Base-by-base conservation (phyloP, 2,113 vertebrate species). In the Hippopotamus amphibius region DNA sequence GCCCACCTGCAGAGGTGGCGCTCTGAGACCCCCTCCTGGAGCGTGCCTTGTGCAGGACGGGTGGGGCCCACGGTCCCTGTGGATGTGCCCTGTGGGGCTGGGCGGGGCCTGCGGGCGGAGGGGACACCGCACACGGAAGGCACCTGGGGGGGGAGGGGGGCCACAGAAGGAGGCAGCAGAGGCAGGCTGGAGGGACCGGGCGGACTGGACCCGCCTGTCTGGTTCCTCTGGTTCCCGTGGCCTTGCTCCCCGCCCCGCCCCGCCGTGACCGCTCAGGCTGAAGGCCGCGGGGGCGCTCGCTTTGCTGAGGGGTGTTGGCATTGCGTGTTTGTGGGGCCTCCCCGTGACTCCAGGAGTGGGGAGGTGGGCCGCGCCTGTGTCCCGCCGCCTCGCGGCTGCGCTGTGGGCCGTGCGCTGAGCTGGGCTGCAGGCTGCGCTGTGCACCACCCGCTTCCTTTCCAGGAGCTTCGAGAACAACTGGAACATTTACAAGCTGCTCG, bases 401-500 rank as follows among this genome's bases (percentile, higher is more conserved):
- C 46, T 28, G 15, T 4, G 0, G 43, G 59, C 50, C 24, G 13
- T 0, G 7, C 9, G 61, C 11, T 4, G 15, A 12, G 46, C 48
- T 26, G 50, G 19, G 94, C 15, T 37, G 12, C 14, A 87, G 24
- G 95, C 28, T 37, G 21, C 1, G 1, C 1, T 0, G 24, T 4
- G 48, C n/a, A 26, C 1, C 55, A 14, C 71, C 0, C 22, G 1
- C 3, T 91, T 41, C 96, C 71, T 74, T 98, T 97, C 53, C 94
- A 99, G 99, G 99, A 99, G 99, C 97, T 99, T 99, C 96, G 99
- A 99, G 97, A 99, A 99, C 98, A 99, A 99, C 98, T 99, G 99
- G 99, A 99, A 99, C 94, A 99, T 99, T 85, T 99, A 99, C 98
- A 99, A 99, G 92, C 98, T 99, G 72, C 98, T 99, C 33, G 98